Conservation (phyloP, 2,888 invertebrate genomes). For the Drosophila picticornis region DNA sequence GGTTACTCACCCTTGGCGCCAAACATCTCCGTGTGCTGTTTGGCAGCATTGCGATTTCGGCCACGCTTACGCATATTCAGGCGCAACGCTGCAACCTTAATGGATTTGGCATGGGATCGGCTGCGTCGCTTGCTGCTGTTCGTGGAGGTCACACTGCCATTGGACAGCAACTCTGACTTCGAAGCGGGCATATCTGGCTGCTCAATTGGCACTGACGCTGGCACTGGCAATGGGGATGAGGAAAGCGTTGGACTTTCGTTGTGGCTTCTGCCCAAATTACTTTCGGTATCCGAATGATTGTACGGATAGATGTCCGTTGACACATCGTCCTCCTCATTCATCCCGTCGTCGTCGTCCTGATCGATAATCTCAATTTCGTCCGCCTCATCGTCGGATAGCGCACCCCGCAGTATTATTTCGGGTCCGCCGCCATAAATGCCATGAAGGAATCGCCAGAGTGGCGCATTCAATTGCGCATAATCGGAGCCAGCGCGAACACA, state of each 20-base stretch:
- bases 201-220: constrained; percentile 11
- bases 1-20: constrained; percentile 66
- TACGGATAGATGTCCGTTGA: constrained; percentile 28
- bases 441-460: constrained; percentile 94
- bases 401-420: constrained; percentile 87
- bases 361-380: constrained; percentile 78
- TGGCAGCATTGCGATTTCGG: constrained; percentile 59
- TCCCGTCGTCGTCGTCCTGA: constrained; percentile 70
- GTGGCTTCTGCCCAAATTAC: constrained; percentile 68
- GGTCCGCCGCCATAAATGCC: constrained; percentile 96
- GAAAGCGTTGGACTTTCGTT: constrained; percentile 20
- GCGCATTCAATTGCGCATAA: constrained; percentile 93
- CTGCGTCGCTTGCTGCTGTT: constrained; percentile 30
- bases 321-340: constrained; percentile 40
- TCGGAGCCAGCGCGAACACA: constrained; percentile 86
- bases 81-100: constrained; percentile 65
- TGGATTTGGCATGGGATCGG: constrained; percentile 33
- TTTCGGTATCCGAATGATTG: constrained; percentile 79
- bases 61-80: constrained; percentile 70
- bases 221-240: constrained; percentile 28
- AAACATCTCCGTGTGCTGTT: constrained; percentile 76
- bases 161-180: constrained; percentile 18
- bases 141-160: constrained; percentile 32
- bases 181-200: constrained; percentile 7
- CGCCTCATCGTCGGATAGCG: constrained; percentile 79